Evolutionary conservation across 2,888 invertebrate species (phyloP), one percentile per base, ranked within the genome.

Genomic region (Opisthograptis luteolata): DNA sequence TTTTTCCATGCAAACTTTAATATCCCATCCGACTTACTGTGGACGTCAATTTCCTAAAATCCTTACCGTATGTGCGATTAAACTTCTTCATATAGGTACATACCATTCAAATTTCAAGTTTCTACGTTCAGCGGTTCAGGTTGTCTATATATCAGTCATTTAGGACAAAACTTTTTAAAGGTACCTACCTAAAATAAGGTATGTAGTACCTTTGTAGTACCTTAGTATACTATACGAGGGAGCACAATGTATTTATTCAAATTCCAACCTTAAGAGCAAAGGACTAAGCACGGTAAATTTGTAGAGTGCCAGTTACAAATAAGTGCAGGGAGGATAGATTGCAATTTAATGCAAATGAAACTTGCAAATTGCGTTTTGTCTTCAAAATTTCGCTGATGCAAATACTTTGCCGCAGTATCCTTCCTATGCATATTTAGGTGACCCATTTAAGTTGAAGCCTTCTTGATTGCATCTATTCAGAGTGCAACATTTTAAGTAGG

Each of bases 361-460:
- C 57, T 64, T 58, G 65, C 68, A 68, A 70, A 68, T 58, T 52
- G 55, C 45, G 53, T 58, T 55, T 58, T 62, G 61, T 60, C 60
- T 58, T 54, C 41, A n/a, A 39, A 56, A 58, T 55, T 58, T 45
- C 8, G 51, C 55, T 55, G 52, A 64, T 58, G 63, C 63, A 62
- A 67, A 64, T 66, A 68, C 59, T 70, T 68, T 59, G 34, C 71
- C 72, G 41, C 68, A 63, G 53, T 62, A 63, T 59, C 60, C 61
- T 61, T 53, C 57, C 57, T 58, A 64, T 70, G 72, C 61, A 72
- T 58, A 57, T 61, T 64, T 50, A 55, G 56, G 40, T 55, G 54
- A 68, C 61, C 60, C 55, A 59, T 58, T 58, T 60, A 42, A 60
- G 50, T 45, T 36, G 42, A 53, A 49, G 43, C 14, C 48, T 37